Evolutionary conservation across 2,797 vertebrate species (phyloP).

Genomic region (Anguilla megastoma): DNA sequence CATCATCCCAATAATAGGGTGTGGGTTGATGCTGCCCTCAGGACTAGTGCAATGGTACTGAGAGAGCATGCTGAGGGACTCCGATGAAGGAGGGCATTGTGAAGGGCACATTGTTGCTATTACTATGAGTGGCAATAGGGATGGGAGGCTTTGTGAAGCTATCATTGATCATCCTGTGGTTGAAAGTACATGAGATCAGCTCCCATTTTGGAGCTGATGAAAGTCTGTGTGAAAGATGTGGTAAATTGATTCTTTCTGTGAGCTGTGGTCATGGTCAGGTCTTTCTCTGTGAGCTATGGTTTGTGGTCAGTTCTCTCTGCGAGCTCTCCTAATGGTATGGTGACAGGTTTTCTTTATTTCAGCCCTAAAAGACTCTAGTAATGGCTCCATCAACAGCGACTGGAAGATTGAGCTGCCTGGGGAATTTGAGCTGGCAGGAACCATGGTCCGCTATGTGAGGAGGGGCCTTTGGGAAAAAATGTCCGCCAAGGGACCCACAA

Average conservation of each 20-base stretch:
- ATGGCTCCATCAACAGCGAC: conserved; percentile 94
- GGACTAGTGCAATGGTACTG: too few relatives aligned
- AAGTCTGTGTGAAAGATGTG: neutral
- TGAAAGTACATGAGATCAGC: too few relatives aligned
- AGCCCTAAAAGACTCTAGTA: conserved; percentile 92
- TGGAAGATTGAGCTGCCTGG: conserved; percentile 99
- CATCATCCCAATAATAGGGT: too few relatives aligned
- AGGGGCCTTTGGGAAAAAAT: conserved; percentile 98
- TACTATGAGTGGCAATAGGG: neutral
- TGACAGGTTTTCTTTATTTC: conserved; percentile 35
- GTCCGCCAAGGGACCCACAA: conserved; percentile 94
- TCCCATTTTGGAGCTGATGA: too few relatives aligned
- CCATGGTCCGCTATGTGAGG: conserved; percentile 91
- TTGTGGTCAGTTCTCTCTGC: neutral
- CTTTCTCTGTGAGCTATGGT: neutral
- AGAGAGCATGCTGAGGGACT: too few relatives aligned
- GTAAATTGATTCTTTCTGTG: neutral
- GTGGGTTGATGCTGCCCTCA: too few relatives aligned
- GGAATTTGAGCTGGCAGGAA: conserved; percentile 95
- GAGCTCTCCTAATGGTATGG: neutral
- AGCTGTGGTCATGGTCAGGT: neutral
- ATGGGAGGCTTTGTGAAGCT: neutral
- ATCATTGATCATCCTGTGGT: neutral
- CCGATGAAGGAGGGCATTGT: too few relatives aligned
- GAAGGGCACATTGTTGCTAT: neutral